These are phyloP conservation scores for Carcharodon carcharias DNA, from an alignment of 2,797 vertebrate species.

Conservation along the genomic window DNA sequence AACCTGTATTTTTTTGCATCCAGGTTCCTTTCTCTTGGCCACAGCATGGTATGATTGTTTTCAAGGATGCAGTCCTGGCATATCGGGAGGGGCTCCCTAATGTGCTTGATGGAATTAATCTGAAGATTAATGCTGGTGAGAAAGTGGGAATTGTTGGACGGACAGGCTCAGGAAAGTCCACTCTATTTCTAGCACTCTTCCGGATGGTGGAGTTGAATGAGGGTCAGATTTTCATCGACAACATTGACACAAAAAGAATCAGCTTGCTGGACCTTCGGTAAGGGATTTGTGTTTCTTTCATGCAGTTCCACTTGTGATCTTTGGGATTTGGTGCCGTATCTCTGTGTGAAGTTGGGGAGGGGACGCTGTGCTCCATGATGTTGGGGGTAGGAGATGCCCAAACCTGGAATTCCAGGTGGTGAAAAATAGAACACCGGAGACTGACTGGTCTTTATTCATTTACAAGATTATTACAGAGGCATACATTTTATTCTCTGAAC, in stretches of 20 bases:
- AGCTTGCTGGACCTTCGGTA: constrained; percentile 78
- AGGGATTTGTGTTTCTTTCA: constrained; percentile 15
- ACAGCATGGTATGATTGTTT: constrained; percentile 69
- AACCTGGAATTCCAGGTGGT: not conserved
- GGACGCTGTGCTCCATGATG: not conserved
- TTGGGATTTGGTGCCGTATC: not conserved
- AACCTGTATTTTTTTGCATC: not conserved
- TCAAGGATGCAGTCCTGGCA: constrained; percentile 64
- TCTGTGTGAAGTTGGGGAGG: not conserved
- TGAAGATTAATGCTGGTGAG: constrained; percentile 74
- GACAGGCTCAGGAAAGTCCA: constrained; percentile 93
- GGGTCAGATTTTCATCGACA: constrained; percentile 78
- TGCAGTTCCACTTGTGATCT: not conserved
- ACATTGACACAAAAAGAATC: constrained; percentile 65
- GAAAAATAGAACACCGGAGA: too few relatives aligned
- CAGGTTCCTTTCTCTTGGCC: constrained; percentile 73
- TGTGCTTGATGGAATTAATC: constrained; percentile 75
- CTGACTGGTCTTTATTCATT: not conserved
- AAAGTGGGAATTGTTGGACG: constrained; percentile 89
- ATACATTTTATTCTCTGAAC: not conserved
- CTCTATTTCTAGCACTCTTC: constrained; percentile 83
- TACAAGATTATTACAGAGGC: not conserved
- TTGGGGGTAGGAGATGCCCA: not conserved
- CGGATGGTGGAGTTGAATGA: constrained; percentile 80
- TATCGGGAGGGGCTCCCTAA: constrained; percentile 78